Percentiles rank a stretch among this genome's conserved stretches.
These are phyloP conservation scores for Nomada fucata DNA, from an alignment of 2,888 invertebrate genomes.

Conservation along the genomic window DNA sequence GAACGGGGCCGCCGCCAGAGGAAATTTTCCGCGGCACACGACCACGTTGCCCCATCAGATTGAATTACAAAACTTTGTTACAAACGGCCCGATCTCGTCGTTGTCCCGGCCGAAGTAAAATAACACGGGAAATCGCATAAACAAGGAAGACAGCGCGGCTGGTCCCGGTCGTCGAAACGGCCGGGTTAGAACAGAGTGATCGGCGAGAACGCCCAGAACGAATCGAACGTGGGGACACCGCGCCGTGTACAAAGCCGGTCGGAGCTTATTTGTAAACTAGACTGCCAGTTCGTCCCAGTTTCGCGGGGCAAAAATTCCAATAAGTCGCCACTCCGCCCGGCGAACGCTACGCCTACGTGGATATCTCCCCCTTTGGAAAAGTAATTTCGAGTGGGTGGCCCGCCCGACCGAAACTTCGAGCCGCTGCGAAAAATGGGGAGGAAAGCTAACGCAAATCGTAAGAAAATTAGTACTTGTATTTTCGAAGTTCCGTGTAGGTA, in stretches of 20 bases:
- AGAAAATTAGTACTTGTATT: not conserved
- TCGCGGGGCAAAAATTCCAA: conserved; percentile 35
- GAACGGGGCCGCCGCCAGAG: conserved; percentile 3
- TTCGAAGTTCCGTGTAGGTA: not conserved
- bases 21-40: conserved; percentile 8
- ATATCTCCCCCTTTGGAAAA: conserved; percentile 38
- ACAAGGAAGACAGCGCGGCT: conserved; percentile 22
- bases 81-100: conserved; percentile 27
- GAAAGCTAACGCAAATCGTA: not conserved
- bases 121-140: conserved; percentile 30
- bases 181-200: not conserved
- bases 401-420: conserved; percentile 27
- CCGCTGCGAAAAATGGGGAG: conserved; percentile 1
- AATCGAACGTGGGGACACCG: conserved; percentile 20
- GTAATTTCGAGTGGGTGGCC: conserved; percentile 33
- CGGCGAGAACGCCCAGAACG: not conserved
- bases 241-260: not conserved
- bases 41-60: conserved; percentile 19
- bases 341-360: conserved; percentile 29
- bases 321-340: conserved; percentile 10
- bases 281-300: conserved; percentile 47
- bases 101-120: conserved; percentile 26
- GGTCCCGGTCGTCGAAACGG: not conserved
- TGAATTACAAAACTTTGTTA: conserved; percentile 37
- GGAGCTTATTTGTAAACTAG: conserved; percentile 42